Percentiles rank a stretch among this genome's conserved stretches.
Conservation (phyloP, 2,113 vertebrate species). For the Bucco capensis region DNA sequence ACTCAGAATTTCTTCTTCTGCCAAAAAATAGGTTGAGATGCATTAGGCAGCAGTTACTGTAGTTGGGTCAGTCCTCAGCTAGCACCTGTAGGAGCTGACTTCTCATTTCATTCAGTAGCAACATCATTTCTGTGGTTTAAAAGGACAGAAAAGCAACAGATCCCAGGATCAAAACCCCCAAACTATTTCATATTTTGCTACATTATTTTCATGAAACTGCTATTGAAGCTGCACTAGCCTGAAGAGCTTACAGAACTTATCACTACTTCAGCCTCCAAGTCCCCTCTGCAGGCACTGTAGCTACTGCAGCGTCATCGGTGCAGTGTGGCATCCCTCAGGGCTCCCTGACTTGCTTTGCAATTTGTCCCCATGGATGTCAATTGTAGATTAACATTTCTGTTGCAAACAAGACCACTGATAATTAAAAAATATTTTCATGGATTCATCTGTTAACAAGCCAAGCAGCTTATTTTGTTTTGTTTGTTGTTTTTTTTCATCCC, state of each 20-base stretch:
- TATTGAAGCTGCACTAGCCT: not conserved
- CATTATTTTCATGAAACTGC: not conserved
- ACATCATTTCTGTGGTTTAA: not conserved
- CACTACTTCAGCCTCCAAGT: not conserved
- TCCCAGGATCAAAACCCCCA: not conserved
- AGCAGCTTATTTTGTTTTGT: not conserved
- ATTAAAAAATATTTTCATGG: constrained; percentile 32
- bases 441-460: not conserved
- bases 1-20: not conserved
- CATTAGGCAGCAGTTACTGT: not conserved
- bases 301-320: not conserved
- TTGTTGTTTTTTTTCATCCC: not conserved
- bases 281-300: not conserved
- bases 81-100: not conserved
- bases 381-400: constrained; percentile 15
- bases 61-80: not conserved
- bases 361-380: not conserved
- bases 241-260: not conserved
- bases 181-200: not conserved
- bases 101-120: not conserved
- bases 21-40: not conserved
- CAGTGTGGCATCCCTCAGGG: not conserved
- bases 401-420: not conserved
- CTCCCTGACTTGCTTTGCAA: not conserved
- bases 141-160: not conserved